Percentiles rank a stretch among this genome's conserved stretches.
These are phyloP conservation scores for Papilio glaucus DNA, from an alignment of 1,140 invertebrate genomes.

Conservation along the genomic window DNA sequence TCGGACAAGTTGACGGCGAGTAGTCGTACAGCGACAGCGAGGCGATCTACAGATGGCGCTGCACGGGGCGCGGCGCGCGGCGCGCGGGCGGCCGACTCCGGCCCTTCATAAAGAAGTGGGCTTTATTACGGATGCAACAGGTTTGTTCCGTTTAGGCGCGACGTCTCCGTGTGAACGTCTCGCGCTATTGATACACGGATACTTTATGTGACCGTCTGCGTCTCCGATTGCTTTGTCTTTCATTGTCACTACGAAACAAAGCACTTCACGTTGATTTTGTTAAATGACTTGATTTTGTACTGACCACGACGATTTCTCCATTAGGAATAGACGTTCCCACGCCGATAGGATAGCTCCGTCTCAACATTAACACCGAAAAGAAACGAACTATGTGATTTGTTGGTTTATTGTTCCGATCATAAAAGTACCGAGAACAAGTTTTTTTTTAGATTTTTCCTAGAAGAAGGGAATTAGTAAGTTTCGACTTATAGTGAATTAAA, in stretches of 20 bases:
- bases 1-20: background rate
- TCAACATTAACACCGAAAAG: too few relatives aligned
- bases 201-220: background rate
- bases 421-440: too few relatives aligned
- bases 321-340: background rate
- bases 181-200: conserved; percentile 12
- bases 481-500: too few relatives aligned
- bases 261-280: background rate
- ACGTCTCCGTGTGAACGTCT: background rate
- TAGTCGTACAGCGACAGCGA: too few relatives aligned
- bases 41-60: background rate
- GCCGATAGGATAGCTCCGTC: too few relatives aligned
- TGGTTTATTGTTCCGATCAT: too few relatives aligned
- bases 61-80: too few relatives aligned
- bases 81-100: background rate
- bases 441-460: too few relatives aligned
- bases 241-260: conserved; percentile 26
- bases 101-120: background rate
- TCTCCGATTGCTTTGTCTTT: conserved; percentile 8
- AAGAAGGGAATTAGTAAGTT: too few relatives aligned
- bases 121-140: conserved; percentile 10
- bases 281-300: background rate
- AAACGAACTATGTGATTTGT: too few relatives aligned
- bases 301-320: background rate
- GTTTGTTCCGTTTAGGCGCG: background rate